These are phyloP conservation scores for Pristionchus pacificus DNA, from an alignment of 1,140 invertebrate genomes.

Conservation along the genomic window DNA sequence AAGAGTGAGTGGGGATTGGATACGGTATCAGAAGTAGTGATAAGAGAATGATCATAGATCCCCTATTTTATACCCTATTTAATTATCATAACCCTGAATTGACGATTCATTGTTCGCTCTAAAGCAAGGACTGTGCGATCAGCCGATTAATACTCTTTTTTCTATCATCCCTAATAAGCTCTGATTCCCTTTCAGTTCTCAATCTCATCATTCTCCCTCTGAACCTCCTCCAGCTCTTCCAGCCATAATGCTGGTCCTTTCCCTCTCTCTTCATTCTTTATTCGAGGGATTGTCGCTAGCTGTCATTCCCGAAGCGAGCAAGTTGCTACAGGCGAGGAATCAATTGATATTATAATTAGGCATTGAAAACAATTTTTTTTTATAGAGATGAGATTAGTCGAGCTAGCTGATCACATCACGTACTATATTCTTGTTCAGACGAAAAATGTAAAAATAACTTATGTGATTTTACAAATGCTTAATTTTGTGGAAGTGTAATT, in stretches of 20 bases:
- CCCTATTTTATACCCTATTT: no score
- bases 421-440: background rate
- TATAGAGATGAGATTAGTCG: background rate
- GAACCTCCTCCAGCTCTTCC: constrained; percentile 26
- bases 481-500: constrained; percentile 3
- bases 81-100: no score
- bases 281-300: constrained; percentile 55
- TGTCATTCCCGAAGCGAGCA: constrained; percentile 45
- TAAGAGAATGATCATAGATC: no score
- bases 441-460: background rate
- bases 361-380: constrained; percentile 6
- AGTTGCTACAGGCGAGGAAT: constrained; percentile 42
- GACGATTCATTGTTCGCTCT: constrained; percentile 38
- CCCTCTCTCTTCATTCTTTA: constrained; percentile 50
- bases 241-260: constrained; percentile 46
- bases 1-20: no score
- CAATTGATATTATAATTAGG: background rate
- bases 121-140: constrained; percentile 8
- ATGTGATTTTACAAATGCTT: background rate
- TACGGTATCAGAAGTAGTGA: no score
- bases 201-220: background rate
- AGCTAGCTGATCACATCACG: background rate
- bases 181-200: constrained; percentile 17
- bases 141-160: constrained; percentile 24
- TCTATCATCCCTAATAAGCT: constrained; percentile 9